Evolutionary conservation across 2,888 invertebrate species (phyloP).

Genomic region (Criorhina ranunculi): DNA sequence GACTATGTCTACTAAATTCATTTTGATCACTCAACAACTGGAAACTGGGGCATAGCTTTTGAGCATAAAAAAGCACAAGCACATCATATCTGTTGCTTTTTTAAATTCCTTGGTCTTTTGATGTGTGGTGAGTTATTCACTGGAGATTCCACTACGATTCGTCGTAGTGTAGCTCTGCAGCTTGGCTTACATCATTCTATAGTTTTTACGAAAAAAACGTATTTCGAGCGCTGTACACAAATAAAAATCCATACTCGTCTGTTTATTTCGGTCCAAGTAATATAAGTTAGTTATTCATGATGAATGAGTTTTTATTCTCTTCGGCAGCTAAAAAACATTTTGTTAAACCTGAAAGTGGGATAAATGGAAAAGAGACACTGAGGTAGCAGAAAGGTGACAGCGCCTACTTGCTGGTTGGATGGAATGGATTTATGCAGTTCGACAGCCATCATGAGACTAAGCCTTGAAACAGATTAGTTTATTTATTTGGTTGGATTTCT

Average conservation of each 20-base stretch:
- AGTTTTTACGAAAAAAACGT: conserved; percentile 7
- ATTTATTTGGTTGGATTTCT: conserved; percentile 17
- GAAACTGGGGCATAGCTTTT: conserved; percentile 65
- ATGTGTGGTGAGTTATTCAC: conserved; percentile 21
- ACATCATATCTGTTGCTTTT: conserved; percentile 71
- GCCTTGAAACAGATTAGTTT: conserved; percentile 31
- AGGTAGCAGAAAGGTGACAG: not conserved
- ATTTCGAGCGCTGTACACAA: not conserved
- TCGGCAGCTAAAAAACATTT: conserved; percentile 4
- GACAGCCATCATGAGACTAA: conserved; percentile 29
- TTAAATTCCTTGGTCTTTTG: conserved; percentile 10
- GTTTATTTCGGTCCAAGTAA: conserved; percentile 12
- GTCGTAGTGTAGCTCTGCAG: conserved; percentile 1
- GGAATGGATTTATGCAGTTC: conserved; percentile 19
- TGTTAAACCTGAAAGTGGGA: not conserved
- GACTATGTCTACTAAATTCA: conserved; percentile 12
- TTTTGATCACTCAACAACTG: conserved; percentile 29
- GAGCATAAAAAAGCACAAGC: conserved; percentile 56
- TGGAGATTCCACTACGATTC: conserved; percentile 1
- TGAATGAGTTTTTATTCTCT: conserved; percentile 1
- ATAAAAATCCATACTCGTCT: conserved; percentile 13
- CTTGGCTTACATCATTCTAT: conserved; percentile 17
- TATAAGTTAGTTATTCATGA: conserved; percentile 27
- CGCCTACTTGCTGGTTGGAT: not conserved
- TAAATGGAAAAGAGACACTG: conserved; percentile 6